phyloP scores from a whole-genome alignment of 2,797 vertebrate genomes.

The Coregonus ussuriensis region DNA sequence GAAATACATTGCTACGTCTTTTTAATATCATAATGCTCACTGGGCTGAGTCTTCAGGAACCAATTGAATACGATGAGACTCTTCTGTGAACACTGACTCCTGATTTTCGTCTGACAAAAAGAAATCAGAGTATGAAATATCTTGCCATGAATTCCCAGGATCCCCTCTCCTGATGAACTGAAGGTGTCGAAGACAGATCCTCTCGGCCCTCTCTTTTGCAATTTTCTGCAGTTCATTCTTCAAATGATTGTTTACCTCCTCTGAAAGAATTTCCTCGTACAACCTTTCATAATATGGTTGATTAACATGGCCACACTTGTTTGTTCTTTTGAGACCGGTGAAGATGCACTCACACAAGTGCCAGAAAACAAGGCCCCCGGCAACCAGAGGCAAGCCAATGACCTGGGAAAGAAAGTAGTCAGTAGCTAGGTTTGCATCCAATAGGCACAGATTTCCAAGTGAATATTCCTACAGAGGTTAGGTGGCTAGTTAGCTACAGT shows the following conservation, averaged over 20 bases:
- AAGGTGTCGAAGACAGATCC: too few species aligned
- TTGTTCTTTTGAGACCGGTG: neutral
- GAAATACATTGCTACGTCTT: too few species aligned
- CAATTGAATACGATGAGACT: too few species aligned
- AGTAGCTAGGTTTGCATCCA: too few species aligned
- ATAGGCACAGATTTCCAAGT: too few species aligned
- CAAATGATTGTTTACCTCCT: conserved; percentile 8
- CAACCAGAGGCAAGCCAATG: neutral
- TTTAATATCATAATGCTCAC: too few species aligned
- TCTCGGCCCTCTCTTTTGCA: neutral
- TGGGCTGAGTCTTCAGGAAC: too few species aligned
- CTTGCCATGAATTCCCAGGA: neutral
- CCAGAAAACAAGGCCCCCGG: neutral
- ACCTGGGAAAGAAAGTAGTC: neutral
- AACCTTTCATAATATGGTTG: conserved; percentile 1
- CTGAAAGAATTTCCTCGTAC: conserved; percentile 11
- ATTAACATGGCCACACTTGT: neutral
- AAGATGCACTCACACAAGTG: neutral
- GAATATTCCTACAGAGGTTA: too few species aligned
- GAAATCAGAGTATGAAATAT: neutral
- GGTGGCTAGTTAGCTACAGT: too few species aligned
- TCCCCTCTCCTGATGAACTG: neutral
- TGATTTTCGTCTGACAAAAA: neutral
- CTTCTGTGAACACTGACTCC: too few species aligned
- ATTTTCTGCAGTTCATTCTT: neutral